A percentile compares a stretch with the other conserved stretches of the same genome.
phyloP scores from a whole-genome alignment of 2,113 vertebrate genomes.

The Erythrocercus mccallii region DNA sequence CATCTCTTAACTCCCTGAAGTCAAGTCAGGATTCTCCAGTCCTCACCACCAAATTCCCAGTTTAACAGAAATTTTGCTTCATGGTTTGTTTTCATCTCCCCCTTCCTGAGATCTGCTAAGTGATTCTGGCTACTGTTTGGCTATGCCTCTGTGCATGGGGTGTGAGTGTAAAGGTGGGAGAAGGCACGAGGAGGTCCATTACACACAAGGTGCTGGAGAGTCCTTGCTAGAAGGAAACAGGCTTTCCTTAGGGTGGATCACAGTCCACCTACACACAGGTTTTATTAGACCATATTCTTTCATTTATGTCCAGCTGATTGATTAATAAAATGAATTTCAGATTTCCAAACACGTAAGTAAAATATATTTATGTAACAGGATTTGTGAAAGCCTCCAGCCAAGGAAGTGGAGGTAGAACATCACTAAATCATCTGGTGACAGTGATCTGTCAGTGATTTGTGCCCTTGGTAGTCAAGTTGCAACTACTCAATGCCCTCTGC shows the following conservation, averaged over 20 bases:
- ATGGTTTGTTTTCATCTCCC: background rate
- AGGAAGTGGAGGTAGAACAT: background rate
- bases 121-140: background rate
- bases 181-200: background rate
- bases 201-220: background rate
- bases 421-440: background rate
- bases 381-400: fast-evolving
- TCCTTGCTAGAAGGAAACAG: background rate
- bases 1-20: background rate
- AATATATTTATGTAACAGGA: background rate
- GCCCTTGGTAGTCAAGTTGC: fast-evolving
- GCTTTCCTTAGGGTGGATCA: background rate
- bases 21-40: background rate
- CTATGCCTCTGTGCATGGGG: fast-evolving
- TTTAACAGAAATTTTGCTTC: background rate
- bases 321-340: background rate
- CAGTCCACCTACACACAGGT: background rate
- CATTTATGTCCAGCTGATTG: background rate
- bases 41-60: background rate
- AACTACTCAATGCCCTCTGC: background rate
- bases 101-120: background rate
- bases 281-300: background rate
- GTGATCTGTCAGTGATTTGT: background rate
- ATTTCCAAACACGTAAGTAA: background rate
- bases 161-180: background rate